A percentile compares a stretch with the other conserved stretches of the same genome.
phyloP scores from a whole-genome alignment of 2,113 vertebrate species.

The Felis chaus region DNA sequence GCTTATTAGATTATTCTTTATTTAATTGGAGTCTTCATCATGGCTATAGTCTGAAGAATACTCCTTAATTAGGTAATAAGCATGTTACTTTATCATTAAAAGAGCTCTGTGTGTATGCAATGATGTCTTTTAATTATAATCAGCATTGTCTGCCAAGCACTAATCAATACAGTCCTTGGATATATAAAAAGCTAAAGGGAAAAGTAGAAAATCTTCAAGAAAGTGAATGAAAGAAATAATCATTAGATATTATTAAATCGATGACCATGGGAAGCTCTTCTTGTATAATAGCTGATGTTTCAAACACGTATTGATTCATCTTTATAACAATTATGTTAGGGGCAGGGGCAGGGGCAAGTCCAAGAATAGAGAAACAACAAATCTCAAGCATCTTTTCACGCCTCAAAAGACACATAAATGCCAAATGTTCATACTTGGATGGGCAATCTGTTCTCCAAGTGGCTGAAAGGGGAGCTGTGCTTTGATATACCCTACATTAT shows the following conservation, averaged over 20 bases:
- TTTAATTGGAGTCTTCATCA: background rate
- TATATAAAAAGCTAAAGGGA: slow-evolving; percentile 49
- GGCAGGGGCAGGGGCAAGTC: slow-evolving; percentile 19
- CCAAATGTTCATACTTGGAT: slow-evolving; percentile 43
- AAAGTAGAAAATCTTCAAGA: slow-evolving; percentile 74
- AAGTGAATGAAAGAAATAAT: slow-evolving; percentile 75
- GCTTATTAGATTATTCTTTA: slow-evolving; percentile 53
- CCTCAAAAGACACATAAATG: slow-evolving; percentile 14
- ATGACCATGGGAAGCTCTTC: slow-evolving; percentile 73
- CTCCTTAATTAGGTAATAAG: slow-evolving; percentile 67
- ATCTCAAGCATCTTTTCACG: slow-evolving; percentile 37
- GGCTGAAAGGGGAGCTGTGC: slow-evolving; percentile 26
- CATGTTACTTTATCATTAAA: slow-evolving; percentile 59
- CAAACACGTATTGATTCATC: slow-evolving; percentile 83
- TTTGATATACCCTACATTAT: slow-evolving; percentile 23
- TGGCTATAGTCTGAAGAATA: slow-evolving; percentile 52
- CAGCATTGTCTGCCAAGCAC: slow-evolving; percentile 68
- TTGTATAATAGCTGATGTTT: slow-evolving; percentile 75
- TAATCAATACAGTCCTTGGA: slow-evolving; percentile 74
- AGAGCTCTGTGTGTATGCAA: slow-evolving; percentile 55
- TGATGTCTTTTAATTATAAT: slow-evolving; percentile 81
- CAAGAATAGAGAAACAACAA: slow-evolving; percentile 45
- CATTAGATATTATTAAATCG: slow-evolving; percentile 81
- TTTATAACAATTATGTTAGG: slow-evolving; percentile 78
- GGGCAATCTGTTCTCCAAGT: slow-evolving; percentile 37